A percentile compares a stretch with the other conserved stretches of the same genome.
Evolutionary conservation across 2,113 vertebrate species (phyloP).

Genomic region (Amazona vittata): DNA sequence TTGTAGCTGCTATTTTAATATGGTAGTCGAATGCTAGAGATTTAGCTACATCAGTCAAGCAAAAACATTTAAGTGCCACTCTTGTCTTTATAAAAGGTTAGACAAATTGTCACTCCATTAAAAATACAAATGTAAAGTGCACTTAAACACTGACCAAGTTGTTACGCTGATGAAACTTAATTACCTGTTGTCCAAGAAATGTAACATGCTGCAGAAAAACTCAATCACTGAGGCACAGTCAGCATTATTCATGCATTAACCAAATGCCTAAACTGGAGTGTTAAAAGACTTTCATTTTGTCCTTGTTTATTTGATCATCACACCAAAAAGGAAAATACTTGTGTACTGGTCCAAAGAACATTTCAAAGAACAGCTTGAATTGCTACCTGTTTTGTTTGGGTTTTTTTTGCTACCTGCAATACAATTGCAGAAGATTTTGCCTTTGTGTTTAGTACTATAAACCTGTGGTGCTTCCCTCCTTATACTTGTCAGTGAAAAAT

Average conservation of each 20-base stretch:
- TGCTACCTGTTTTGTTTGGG: neutral
- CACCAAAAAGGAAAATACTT: neutral
- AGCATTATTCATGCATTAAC: neutral
- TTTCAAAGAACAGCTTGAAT: neutral
- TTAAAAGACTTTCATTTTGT: neutral
- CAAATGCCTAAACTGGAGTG: neutral
- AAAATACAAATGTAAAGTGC: neutral
- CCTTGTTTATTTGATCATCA: neutral
- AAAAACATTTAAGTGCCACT: neutral
- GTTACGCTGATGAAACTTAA: neutral
- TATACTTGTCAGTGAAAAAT: neutral
- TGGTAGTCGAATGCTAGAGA: neutral
- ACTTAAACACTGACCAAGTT: slow-evolving; percentile 7
- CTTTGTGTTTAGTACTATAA: neutral
- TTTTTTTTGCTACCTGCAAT: neutral
- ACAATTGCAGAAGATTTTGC: neutral
- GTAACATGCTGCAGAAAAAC: neutral
- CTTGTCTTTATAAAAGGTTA: neutral
- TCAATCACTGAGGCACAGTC: neutral
- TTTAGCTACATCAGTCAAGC: neutral
- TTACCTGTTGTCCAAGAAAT: slow-evolving; percentile 48
- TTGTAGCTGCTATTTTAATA: neutral
- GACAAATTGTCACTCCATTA: neutral
- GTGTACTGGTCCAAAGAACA: neutral
- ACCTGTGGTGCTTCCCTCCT: neutral